These are phyloP conservation scores for Chelonus insularis DNA, from an alignment of 1,140 invertebrate species.

Conservation along the genomic window DNA sequence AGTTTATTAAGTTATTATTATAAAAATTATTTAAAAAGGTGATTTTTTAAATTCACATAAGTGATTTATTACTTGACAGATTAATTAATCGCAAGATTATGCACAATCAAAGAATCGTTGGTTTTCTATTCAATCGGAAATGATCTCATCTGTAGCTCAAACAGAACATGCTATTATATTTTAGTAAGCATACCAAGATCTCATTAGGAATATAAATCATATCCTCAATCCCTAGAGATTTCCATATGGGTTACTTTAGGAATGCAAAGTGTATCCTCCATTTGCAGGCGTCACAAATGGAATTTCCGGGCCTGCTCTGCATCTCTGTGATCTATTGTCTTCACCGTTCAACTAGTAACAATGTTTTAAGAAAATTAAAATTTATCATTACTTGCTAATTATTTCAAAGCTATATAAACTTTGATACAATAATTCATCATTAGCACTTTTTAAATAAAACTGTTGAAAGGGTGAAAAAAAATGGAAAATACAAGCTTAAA, in stretches of 20 bases:
- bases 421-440: too few relatives aligned
- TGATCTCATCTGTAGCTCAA: neutral
- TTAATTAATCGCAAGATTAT: neutral
- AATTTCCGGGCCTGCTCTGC: neutral
- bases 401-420: too few relatives aligned
- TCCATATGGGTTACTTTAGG: conserved; percentile 13
- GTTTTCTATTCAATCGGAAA: conserved; percentile 9
- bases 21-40: too few relatives aligned
- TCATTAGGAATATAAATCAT: conserved; percentile 20
- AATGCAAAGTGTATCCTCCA: conserved; percentile 11
- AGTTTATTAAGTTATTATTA: too few relatives aligned
- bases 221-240: conserved; percentile 7
- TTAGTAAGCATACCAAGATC: conserved; percentile 17
- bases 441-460: too few relatives aligned
- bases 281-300: neutral
- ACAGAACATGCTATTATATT: conserved; percentile 13
- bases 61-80: neutral
- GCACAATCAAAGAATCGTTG: neutral
- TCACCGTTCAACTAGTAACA: too few relatives aligned
- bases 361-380: too few relatives aligned
- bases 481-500: too few relatives aligned
- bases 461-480: too few relatives aligned
- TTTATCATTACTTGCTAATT: too few relatives aligned
- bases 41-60: too few relatives aligned
- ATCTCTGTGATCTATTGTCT: too few relatives aligned